Base-by-base conservation (phyloP, 2,797 vertebrate species). In the Scolopax rusticola region DNA sequence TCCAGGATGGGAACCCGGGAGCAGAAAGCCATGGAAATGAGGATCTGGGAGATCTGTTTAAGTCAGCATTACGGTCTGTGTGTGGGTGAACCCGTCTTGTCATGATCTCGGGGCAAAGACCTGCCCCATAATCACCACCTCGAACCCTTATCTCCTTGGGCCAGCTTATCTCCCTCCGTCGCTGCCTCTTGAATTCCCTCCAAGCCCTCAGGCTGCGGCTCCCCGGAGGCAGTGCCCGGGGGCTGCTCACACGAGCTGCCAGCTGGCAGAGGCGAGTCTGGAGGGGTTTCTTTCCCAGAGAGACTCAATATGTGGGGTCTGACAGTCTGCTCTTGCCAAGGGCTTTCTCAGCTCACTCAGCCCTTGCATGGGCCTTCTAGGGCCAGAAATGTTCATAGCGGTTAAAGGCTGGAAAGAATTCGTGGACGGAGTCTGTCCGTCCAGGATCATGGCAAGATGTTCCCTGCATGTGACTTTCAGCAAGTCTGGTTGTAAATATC, bases 21-120 rank as follows among this genome's bases (percentile, higher is more conserved):
- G 23, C 83, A 60, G 64, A 2, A 11, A 87, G 61, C 41, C 90
- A 75, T 89, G 94, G 94, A 93, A 96, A 96, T 92, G 64, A 92
- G 85, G 60, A 81, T 88, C 91, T 86, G 84, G 73, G 60, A 90
- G 94, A 91, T 94, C 90, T 96, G 79, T 92, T 87, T 23, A 95
- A 92, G 95, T 95, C 93, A 96, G 95, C 95, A 73, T 65, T 94
- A 89, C 8, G 8, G 36, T 48, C 63, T 71, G 70, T 90, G 73
- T 95, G 96, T 96, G 96, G 95, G 95, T 96, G 96, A 97, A 96
- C 92, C 91, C 45, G 86, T 93, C 92, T 83, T 93, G 95, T 93
- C 95, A 91, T 95, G 90, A 94, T 94, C 84, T 79, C 3, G 61
- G 94, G 87, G 94, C 94, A 97, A 91, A 90, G 90, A 94, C 94